Evolutionary conservation across 1,140 invertebrate species (phyloP), one percentile per base, ranked within the genome.

Genomic region (Eufriesea mexicana): DNA sequence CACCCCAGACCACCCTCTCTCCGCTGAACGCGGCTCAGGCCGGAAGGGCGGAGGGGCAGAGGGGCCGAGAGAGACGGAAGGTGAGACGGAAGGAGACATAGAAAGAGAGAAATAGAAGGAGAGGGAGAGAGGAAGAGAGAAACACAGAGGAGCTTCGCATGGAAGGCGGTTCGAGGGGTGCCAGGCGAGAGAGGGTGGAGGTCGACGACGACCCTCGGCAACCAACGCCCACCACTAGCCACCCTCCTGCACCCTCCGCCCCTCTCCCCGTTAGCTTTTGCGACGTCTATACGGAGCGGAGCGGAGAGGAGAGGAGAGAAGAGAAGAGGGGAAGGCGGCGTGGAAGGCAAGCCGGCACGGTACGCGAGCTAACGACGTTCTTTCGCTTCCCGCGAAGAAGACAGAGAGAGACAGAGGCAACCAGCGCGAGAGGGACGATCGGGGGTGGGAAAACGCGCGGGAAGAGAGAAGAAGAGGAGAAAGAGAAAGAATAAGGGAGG

Each of bases 301-400:
- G 35, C 1, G 35, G 35, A 35, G 35, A 1, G 35, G 35, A 35
- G 35, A 35, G 35, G 35, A 35, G 35, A 78, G 64, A 77, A 35
- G 35, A 35, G 76, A 42, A 35, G 76, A 42, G 54, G 71, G 64
- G 2, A 25, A 25, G 47, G 5, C 16, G 45, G 51, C n/a, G 51
- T 70, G 83, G 86, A 87, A 83, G 76, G 87, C 79, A 87, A 87
- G 55, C 86, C 87, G 83, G 86, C 57, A 85, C 86, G 86, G 79
- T 79, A 72, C 77, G 85, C 83, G 82, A 86, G 85, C 91, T 93
- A 93, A 93, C 92, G 91, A 92, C 91, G 90, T 91, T 93, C 91
- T 93, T 93, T 92, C 91, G 88, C 91, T 91, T 92, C 89, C 87
- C 83, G 76, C 55, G 80, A 83, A 82, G 75, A 74, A 87, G 86